Percentiles rank a stretch among this genome's conserved stretches.
phyloP scores from a whole-genome alignment of 2,888 invertebrate species.

The Microctonus brassicae region DNA sequence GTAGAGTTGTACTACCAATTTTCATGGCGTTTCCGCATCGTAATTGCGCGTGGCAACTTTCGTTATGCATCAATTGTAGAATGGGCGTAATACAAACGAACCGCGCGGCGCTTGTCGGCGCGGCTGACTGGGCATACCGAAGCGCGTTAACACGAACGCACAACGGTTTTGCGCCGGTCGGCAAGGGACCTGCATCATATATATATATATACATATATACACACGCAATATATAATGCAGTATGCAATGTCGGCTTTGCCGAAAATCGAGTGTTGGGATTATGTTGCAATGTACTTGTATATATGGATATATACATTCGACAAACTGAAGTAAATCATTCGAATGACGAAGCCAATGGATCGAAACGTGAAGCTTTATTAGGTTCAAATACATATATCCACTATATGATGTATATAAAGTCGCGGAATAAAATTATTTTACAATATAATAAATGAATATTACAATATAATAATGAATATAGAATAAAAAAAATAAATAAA shows the following conservation, averaged over 20 bases:
- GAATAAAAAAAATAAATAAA: too few species aligned
- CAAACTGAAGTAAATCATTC: constrained; percentile 53
- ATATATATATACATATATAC: too few species aligned
- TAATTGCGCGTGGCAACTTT: constrained; percentile 12
- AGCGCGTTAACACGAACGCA: constrained; percentile 19
- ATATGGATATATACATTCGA: constrained; percentile 36
- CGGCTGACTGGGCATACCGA: constrained; percentile 16
- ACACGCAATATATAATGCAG: constrained; percentile 21
- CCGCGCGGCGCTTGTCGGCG: not conserved
- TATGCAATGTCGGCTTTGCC: constrained; percentile 42
- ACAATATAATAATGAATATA: not conserved
- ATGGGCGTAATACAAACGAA: not conserved
- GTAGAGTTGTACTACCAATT: not conserved
- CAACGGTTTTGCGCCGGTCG: not conserved
- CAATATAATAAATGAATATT: not conserved
- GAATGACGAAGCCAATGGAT: constrained; percentile 57
- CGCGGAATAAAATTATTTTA: not conserved
- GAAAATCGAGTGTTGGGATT: constrained; percentile 58
- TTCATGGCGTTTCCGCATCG: not conserved
- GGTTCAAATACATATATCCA: not conserved
- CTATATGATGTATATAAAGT: not conserved
- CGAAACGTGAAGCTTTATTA: constrained; percentile 29
- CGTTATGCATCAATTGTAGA: constrained; percentile 20
- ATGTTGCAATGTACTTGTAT: constrained; percentile 45
- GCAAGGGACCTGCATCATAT: not conserved